phyloP scores from a whole-genome alignment of 2,888 invertebrate species.

The Brachynemurus nebulosus region DNA sequence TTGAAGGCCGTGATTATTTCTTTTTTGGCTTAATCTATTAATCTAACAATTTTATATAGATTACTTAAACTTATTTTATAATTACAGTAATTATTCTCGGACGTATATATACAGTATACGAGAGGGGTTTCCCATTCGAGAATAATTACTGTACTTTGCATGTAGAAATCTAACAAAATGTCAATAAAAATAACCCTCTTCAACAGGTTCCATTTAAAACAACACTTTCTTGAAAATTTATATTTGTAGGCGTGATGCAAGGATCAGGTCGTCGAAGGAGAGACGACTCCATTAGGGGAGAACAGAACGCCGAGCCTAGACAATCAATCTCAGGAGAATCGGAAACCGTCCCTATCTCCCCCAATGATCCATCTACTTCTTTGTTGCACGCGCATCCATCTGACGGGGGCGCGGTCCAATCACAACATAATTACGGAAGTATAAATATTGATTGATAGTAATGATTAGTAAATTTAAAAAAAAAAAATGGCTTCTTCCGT shows the following conservation, averaged over 20 bases:
- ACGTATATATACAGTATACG: neutral
- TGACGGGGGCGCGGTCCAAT: slow-evolving; percentile 1
- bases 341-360: neutral
- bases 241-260: slow-evolving; percentile 1
- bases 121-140: neutral
- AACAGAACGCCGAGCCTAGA: too few species aligned
- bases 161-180: neutral
- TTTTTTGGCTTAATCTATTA: too few species aligned
- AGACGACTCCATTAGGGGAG: neutral
- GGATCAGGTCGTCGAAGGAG: neutral
- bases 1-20: too few species aligned
- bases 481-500: too few species aligned
- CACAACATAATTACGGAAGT: slow-evolving; percentile 6
- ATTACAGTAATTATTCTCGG: neutral
- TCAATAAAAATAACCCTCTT: too few species aligned
- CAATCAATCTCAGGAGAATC: too few species aligned
- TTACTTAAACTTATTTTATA: too few species aligned
- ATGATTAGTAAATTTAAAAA: neutral
- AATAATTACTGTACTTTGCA: neutral
- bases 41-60: too few species aligned
- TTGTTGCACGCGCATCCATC: slow-evolving; percentile 5
- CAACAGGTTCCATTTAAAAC: too few species aligned
- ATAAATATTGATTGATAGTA: neutral
- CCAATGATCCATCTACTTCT: slow-evolving; percentile 1
- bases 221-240: neutral